Percentiles rank a stretch among this genome's conserved stretches.
phyloP scores from a whole-genome alignment of 2,888 invertebrate species.

The Oxystoma pomonae region DNA sequence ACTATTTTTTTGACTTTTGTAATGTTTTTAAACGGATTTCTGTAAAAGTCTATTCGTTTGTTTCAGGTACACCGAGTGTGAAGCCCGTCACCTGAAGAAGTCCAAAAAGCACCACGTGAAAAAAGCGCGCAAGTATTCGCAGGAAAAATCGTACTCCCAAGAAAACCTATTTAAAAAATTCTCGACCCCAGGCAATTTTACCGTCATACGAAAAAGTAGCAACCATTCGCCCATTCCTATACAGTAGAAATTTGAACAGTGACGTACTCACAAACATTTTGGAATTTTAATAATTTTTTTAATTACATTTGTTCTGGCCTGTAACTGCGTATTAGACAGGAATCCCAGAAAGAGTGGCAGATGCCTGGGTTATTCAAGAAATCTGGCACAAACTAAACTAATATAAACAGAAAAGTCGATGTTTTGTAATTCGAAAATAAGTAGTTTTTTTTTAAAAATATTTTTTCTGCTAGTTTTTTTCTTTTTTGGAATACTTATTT shows the following conservation, averaged over 20 bases:
- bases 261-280: neutral
- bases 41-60: neutral
- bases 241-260: neutral
- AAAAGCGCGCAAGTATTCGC: neutral
- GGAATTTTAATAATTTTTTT: too few relatives aligned
- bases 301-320: too few relatives aligned
- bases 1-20: neutral
- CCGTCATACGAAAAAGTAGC: neutral
- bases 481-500: too few relatives aligned
- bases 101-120: conserved; percentile 5
- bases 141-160: neutral
- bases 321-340: too few relatives aligned
- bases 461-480: too few relatives aligned
- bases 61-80: conserved; percentile 14
- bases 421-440: too few relatives aligned
- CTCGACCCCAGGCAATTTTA: neutral
- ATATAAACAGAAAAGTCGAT: too few relatives aligned
- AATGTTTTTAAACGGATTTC: neutral
- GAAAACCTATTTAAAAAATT: neutral
- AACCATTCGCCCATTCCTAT: neutral
- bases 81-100: neutral
- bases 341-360: too few relatives aligned
- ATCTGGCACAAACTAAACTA: too few relatives aligned
- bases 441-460: too few relatives aligned
- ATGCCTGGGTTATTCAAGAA: too few relatives aligned